phyloP scores from a whole-genome alignment of 2,113 vertebrate species.

The Zootoca vivipara region DNA sequence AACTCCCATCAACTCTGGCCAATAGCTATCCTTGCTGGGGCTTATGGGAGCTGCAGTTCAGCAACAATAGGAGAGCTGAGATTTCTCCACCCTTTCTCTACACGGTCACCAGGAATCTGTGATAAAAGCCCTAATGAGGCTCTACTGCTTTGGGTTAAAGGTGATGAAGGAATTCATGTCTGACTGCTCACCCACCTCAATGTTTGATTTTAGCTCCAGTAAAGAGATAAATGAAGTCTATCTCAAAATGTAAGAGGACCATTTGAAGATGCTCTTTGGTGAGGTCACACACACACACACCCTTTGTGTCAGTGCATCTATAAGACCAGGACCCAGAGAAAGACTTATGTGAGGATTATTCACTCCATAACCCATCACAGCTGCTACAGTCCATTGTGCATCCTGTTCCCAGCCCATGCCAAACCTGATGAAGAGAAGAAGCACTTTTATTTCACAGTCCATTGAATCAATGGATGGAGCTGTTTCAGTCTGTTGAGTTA shows the following conservation, averaged over 20 bases:
- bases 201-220: background rate
- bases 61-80: too few species aligned
- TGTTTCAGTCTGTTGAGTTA: constrained; percentile 54
- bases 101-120: too few species aligned
- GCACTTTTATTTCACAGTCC: constrained; percentile 57
- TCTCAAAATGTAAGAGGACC: background rate
- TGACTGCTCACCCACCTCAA: too few species aligned
- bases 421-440: constrained; percentile 33
- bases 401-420: background rate
- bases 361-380: constrained; percentile 30
- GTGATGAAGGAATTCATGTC: too few species aligned
- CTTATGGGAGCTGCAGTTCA: too few species aligned
- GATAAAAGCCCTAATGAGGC: too few species aligned
- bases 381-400: constrained; percentile 28
- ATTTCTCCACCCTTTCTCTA: background rate
- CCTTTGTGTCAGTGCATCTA: background rate
- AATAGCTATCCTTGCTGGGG: too few species aligned
- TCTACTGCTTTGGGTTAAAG: too few species aligned
- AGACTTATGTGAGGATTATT: constrained; percentile 35
- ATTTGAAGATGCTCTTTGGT: background rate
- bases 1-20: too few species aligned
- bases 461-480: constrained; percentile 49
- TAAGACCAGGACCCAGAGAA: constrained; percentile 6
- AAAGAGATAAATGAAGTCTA: background rate
- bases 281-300: too few species aligned